phyloP scores from a whole-genome alignment of 2,797 vertebrate genomes.

The Thamnophis elegans region DNA sequence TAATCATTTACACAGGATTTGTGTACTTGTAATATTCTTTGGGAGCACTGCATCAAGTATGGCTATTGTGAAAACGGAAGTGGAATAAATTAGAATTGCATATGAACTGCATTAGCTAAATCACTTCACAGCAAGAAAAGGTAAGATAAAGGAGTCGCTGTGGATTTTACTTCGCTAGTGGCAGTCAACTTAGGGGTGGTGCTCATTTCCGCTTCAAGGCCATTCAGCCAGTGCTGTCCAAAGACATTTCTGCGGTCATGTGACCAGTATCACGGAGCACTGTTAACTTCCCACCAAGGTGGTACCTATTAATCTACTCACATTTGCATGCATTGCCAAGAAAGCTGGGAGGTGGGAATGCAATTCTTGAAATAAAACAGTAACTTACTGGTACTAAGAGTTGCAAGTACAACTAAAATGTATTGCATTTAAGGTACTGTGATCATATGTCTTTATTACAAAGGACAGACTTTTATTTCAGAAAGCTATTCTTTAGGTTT shows the following conservation, averaged over 20 bases:
- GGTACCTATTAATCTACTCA: background rate
- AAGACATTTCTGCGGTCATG: background rate
- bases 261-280: background rate
- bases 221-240: background rate
- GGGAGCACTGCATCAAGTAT: slow-evolving; percentile 9
- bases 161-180: background rate
- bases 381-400: background rate
- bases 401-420: background rate
- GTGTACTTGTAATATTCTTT: background rate
- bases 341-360: background rate
- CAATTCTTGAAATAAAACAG: background rate
- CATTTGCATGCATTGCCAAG: background rate
- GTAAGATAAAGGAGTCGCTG: background rate
- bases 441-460: background rate
- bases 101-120: background rate
- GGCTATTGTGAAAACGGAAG: slow-evolving; percentile 55
- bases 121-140: background rate
- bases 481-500: background rate
- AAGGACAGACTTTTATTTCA: background rate
- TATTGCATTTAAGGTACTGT: background rate
- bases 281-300: background rate
- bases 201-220: background rate
- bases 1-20: background rate
- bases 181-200: background rate
- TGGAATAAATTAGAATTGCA: slow-evolving; percentile 17